Evolutionary conservation across 2,888 invertebrate genomes (phyloP), one percentile per base, ranked within the genome.

Genomic region (Oxytorus armatus): DNA sequence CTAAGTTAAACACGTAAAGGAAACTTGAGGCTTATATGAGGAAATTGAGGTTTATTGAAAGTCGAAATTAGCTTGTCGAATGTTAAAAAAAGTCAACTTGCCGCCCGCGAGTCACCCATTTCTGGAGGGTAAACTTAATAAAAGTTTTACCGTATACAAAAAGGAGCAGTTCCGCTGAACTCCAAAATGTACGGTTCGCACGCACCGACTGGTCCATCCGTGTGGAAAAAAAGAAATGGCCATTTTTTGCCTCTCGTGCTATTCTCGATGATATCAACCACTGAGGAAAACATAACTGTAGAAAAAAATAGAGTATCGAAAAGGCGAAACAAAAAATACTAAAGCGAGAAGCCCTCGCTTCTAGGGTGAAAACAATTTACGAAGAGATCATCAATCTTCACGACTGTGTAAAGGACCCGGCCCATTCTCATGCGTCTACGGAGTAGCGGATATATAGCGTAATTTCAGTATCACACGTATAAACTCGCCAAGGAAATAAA

Each of bases 331-430:
- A 33, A 21, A 36, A 33, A 49, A 36, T 29, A 42, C 21, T 18
- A 49, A 49, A 65, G 4, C 25, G n/a, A 25, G 16, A 25, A 44
- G 55, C 23, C 25, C 7, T 2, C 25, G 61, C 57, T 69, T 29
- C 44, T 21, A 57, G 55, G 23, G 36, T 57, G 44, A 21, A 69
- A 55, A 69, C 44, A 69, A 68, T 68, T 69, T 69, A 39, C 18
- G 57, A 33, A 44, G 8, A 33, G 3, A 33, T 44, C 69, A 57
- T 69, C 57, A 69, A 69, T 69, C 69, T 57, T 69, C 57, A 29
- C 11, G 44, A 47, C 55, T 66, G 21, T 16, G 53, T 51, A 53
- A 51, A 23, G 51, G 10, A n/a, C 4, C 23, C 10, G 10, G 23
- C 51, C 66, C 66, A 55, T 42, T 44, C 69, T 69, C 55, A 21